Percentiles rank a stretch among this genome's conserved stretches.
Conservation (phyloP, 35 echinoderm and acorn worm genomes). For the Anneissia japonica region DNA sequence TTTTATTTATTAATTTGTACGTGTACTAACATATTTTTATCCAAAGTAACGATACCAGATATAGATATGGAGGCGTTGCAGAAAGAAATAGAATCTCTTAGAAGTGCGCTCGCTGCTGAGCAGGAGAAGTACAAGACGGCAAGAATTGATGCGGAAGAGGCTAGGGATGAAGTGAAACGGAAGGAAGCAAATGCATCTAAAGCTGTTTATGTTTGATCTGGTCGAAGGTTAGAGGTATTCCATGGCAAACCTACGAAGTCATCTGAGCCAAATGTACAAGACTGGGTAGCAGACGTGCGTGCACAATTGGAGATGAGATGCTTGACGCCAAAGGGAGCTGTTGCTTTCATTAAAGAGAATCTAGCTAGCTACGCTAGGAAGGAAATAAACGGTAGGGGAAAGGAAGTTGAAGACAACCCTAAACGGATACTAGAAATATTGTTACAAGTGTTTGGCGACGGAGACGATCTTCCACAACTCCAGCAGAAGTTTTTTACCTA, state of each 20-base stretch:
- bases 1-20: no score
- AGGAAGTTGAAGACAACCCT: not conserved
- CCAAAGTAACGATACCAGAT: no score
- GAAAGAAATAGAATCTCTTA: not conserved
- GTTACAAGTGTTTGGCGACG: conserved; percentile 67
- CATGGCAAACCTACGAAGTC: not conserved
- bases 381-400: conserved; percentile 40
- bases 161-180: not conserved
- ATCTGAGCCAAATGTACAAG: conserved; percentile 28
- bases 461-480: conserved; percentile 41
- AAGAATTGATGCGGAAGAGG: not conserved
- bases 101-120: not conserved
- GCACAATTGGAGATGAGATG: conserved; percentile 22
- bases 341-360: conserved; percentile 46
- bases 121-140: not conserved
- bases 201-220: not conserved
- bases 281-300: conserved; percentile 50
- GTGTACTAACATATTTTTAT: no score
- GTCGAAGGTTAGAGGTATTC: conserved; percentile 47
- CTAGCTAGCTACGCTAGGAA: conserved; percentile 47
- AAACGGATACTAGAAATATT: conserved; percentile 43
- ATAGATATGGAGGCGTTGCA: not conserved
- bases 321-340: not conserved
- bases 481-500: conserved; percentile 69
- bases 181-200: not conserved